phyloP scores from a whole-genome alignment of 1,140 invertebrate genomes.

The Magallana angulata region DNA sequence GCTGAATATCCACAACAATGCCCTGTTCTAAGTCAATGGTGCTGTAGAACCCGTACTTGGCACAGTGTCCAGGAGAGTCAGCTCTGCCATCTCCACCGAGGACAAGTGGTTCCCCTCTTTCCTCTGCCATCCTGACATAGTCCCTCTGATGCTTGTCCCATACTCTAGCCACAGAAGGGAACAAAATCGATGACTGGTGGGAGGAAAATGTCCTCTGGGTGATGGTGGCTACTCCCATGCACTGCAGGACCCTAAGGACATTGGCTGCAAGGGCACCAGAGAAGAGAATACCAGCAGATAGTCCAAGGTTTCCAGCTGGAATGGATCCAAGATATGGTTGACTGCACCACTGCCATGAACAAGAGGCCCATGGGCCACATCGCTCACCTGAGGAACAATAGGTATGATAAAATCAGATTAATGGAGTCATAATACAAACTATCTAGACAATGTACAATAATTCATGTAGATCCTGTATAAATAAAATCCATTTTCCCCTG shows the following conservation, averaged over 20 bases:
- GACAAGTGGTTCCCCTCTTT: background rate
- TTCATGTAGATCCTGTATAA: too few species aligned
- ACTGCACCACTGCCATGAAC: conserved; percentile 12
- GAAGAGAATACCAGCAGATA: conserved; percentile 37
- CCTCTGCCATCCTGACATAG: too few species aligned
- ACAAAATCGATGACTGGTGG: conserved; percentile 39
- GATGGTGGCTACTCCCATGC: conserved; percentile 30
- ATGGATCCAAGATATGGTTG: conserved; percentile 39
- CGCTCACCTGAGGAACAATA: too few species aligned
- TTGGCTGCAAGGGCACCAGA: conserved; percentile 47
- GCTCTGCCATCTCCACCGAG: conserved; percentile 57
- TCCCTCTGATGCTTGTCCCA: conserved; percentile 41
- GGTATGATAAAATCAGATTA: too few species aligned
- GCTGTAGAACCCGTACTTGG: conserved; percentile 59
- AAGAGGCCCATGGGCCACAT: too few species aligned
- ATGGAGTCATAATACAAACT: too few species aligned
- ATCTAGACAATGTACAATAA: too few species aligned
- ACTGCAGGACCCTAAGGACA: too few species aligned
- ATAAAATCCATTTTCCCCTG: too few species aligned
- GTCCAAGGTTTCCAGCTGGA: conserved; percentile 39
- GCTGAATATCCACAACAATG: conserved; percentile 51
- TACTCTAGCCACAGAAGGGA: conserved; percentile 20
- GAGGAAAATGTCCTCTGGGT: conserved; percentile 33
- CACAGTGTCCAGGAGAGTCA: conserved; percentile 58
- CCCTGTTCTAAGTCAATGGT: conserved; percentile 47